Evolutionary conservation across 2,797 vertebrate species (phyloP), one percentile per base, ranked within the genome.

Genomic region (Melanotaenia trifasciata): DNA sequence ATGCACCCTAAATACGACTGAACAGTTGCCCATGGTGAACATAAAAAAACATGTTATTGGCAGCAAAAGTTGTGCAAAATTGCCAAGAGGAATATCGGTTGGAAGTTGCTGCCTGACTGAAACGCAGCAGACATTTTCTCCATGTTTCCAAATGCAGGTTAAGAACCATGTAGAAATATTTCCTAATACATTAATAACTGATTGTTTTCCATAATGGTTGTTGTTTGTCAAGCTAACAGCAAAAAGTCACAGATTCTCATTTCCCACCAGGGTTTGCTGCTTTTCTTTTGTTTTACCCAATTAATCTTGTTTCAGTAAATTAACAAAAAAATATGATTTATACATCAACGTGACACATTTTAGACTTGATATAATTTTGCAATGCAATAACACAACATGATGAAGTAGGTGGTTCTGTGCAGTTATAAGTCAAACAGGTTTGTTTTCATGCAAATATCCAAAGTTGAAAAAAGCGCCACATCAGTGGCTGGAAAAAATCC

Each of bases 31-130:
- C 35, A 36, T 36, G 8, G 9, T 36, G 8, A 36, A 36, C 35
- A 36, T 36, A 36, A 36, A 30, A 26, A 30, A 35, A 36, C 9
- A 36, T 36, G 8, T 36, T 36, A 36, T 36, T 12, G 35, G 70
- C 13, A 36, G n/a, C n/a, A n/a, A 61, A 79, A 40, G 24, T 6
- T 54, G 47, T 38, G 18, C 16, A 54, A 60, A 72, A 32, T 38
- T 64, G 26, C 53, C 38, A 8, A 59, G 32, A 43, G 32, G 24
- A 62, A 32, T 72, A 26, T 2, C 7, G 59, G 70, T 57, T 66
- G 36, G 51, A 64, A 45, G 68, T 26, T 43, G 54, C 32, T 24
- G 33, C 10, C 0, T 70, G 65, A 74, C 28, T 72, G 67, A 68
- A 22, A 60, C 4, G n/a, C 36, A 36, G 61, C 67, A 40, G 50